A percentile compares a stretch with the other conserved stretches of the same genome.
phyloP scores from a whole-genome alignment of 1,140 invertebrate genomes.

The Bombus haemorrhoidalis region DNA sequence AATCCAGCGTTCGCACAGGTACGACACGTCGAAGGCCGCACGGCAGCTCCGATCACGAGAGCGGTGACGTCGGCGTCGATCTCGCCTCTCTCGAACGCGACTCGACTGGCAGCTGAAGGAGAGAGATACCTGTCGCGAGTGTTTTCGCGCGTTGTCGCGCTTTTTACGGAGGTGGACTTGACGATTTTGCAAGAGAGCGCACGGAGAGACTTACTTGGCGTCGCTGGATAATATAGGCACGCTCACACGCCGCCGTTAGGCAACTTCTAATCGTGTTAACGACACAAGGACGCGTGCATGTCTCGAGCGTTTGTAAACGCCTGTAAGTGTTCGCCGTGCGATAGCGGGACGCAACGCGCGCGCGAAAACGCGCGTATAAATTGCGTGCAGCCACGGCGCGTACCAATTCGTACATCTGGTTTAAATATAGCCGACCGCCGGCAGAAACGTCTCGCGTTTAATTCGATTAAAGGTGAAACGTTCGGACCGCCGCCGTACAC shows the following conservation, averaged over 20 bases:
- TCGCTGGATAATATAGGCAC: slow-evolving; percentile 64
- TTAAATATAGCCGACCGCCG: slow-evolving; percentile 8
- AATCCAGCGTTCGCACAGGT: not conserved
- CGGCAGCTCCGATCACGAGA: not conserved
- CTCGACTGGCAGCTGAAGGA: not conserved
- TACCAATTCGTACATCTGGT: slow-evolving; percentile 29
- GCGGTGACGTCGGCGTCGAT: not conserved
- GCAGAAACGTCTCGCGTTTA: not conserved
- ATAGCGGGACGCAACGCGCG: slow-evolving; percentile 37
- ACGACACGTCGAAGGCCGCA: slow-evolving; percentile 22
- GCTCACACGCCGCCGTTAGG: slow-evolving; percentile 58
- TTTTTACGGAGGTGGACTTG: slow-evolving; percentile 68
- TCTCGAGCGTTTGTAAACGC: slow-evolving; percentile 51
- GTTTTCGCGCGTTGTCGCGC: slow-evolving; percentile 50
- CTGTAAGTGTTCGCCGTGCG: slow-evolving; percentile 26
- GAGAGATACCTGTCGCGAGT: slow-evolving; percentile 9
- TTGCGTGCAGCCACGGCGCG: slow-evolving; percentile 17
- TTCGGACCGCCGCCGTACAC: not conserved
- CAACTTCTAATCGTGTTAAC: slow-evolving; percentile 71
- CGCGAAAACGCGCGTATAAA: slow-evolving; percentile 43
- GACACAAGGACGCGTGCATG: slow-evolving; percentile 67
- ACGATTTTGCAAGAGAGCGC: slow-evolving; percentile 61
- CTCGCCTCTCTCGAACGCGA: not conserved
- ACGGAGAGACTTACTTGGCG: slow-evolving; percentile 50
- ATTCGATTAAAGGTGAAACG: slow-evolving; percentile 34